phyloP scores from a whole-genome alignment of 2,113 vertebrate species.

The Oxygymnocypris stewartii region DNA sequence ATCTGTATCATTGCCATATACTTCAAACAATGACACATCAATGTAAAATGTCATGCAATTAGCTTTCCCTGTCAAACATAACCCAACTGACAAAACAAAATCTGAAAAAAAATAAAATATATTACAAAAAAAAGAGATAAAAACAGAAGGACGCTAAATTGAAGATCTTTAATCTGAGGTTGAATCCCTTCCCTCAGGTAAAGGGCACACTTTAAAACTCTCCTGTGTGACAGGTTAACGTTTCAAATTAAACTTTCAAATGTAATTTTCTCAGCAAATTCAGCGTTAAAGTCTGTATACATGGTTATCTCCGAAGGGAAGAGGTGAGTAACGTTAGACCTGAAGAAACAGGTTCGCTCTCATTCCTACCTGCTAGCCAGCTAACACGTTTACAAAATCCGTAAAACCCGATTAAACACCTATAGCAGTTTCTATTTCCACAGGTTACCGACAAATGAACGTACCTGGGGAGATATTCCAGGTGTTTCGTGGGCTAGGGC shows the following conservation, averaged over 20 bases:
- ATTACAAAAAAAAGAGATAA: neutral
- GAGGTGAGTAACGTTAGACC: neutral
- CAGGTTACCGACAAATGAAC: neutral
- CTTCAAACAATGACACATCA: too few relatives aligned
- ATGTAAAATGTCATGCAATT: too few relatives aligned
- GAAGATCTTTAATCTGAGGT: neutral
- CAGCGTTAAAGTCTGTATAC: neutral
- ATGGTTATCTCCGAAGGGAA: neutral
- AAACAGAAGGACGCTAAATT: neutral
- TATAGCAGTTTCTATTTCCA: neutral
- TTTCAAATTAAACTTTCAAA: neutral
- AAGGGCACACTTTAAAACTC: neutral
- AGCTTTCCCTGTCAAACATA: neutral
- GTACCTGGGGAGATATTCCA: slow-evolving; percentile 39
- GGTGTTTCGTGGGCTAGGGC: neutral
- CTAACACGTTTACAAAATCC: neutral
- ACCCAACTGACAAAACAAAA: neutral
- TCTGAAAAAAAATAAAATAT: neutral
- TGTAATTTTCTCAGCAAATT: neutral
- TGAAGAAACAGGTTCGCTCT: slow-evolving; percentile 57
- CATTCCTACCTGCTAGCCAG: slow-evolving; percentile 46
- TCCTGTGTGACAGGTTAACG: neutral
- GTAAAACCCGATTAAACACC: neutral
- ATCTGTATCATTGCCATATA: too few relatives aligned
- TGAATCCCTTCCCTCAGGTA: neutral